Evolutionary conservation across 2,888 invertebrate genomes (phyloP).

Genomic region (Eristalinus aeneus): DNA sequence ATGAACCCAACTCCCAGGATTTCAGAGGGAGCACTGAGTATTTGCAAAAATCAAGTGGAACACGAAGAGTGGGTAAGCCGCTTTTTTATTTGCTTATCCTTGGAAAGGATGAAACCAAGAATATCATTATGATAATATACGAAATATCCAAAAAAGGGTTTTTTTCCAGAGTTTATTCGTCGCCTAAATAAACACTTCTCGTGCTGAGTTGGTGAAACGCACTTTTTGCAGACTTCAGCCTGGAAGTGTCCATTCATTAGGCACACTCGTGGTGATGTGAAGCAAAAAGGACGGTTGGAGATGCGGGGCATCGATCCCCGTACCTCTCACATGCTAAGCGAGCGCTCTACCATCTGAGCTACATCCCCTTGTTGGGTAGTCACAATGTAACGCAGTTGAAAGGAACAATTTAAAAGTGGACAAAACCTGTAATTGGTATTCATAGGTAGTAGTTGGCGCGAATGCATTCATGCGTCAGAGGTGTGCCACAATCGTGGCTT

Average conservation of each 20-base stretch:
- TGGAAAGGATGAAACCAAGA: conserved; percentile 26
- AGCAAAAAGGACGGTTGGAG: conserved; percentile 74
- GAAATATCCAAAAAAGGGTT: conserved; percentile 19
- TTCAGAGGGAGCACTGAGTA: background rate
- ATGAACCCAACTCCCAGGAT: background rate
- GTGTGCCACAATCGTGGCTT: background rate
- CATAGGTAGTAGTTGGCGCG: background rate
- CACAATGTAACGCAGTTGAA: background rate
- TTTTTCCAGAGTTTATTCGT: background rate
- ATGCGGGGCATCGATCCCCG: conserved; percentile 81
- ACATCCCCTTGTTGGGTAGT: conserved; percentile 76
- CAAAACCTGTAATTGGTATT: background rate
- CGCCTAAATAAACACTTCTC: conserved; percentile 29
- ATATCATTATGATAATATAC: conserved; percentile 50
- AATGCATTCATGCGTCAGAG: background rate
- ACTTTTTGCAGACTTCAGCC: background rate
- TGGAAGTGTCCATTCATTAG: background rate
- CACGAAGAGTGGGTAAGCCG: background rate
- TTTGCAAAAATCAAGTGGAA: background rate
- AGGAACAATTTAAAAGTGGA: background rate
- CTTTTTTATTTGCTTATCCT: conserved; percentile 40
- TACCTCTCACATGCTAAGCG: conserved; percentile 81
- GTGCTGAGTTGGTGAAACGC: conserved; percentile 1
- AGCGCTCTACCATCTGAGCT: conserved; percentile 81
- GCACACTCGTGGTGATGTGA: background rate